Evolutionary conservation across 2,888 invertebrate genomes (phyloP).

Genomic region (Lepidonotus clava): DNA sequence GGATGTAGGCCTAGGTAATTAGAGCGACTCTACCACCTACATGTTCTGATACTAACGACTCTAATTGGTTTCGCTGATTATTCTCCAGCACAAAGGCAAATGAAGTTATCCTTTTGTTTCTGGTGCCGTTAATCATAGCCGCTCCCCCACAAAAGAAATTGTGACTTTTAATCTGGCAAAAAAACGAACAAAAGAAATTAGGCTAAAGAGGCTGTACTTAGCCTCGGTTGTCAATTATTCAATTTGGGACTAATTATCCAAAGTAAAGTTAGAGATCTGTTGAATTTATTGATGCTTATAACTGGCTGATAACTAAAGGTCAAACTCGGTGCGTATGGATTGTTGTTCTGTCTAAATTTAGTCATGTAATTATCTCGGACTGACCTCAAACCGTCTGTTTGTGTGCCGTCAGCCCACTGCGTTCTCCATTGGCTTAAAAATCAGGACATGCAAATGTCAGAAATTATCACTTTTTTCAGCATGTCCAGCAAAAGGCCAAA

Average conservation of each 20-base stretch:
- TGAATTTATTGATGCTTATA: not conserved
- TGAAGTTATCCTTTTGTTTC: no score
- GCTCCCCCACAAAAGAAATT: no score
- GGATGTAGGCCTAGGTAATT: no score
- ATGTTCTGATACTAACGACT: no score
- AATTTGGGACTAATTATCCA: not conserved
- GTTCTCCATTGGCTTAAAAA: not conserved
- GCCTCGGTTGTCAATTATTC: not conserved
- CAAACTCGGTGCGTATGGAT: conserved; percentile 5
- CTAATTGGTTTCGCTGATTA: no score
- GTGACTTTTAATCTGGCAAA: no score
- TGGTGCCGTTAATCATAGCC: no score
- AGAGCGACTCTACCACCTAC: no score
- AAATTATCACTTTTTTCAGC: not conserved
- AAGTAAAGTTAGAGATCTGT: not conserved
- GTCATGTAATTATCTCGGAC: not conserved
- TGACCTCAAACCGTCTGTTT: conserved; percentile 10
- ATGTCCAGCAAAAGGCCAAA: not conserved
- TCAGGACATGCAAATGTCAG: conserved; percentile 1
- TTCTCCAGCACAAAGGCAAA: no score
- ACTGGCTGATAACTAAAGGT: conserved; percentile 14
- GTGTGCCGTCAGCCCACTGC: not conserved
- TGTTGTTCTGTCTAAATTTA: not conserved
- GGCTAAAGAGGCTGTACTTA: not conserved
- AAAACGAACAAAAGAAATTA: no score